These are phyloP conservation scores for Ips nitidus DNA, from an alignment of 1,140 invertebrate species.

Conservation along the genomic window DNA sequence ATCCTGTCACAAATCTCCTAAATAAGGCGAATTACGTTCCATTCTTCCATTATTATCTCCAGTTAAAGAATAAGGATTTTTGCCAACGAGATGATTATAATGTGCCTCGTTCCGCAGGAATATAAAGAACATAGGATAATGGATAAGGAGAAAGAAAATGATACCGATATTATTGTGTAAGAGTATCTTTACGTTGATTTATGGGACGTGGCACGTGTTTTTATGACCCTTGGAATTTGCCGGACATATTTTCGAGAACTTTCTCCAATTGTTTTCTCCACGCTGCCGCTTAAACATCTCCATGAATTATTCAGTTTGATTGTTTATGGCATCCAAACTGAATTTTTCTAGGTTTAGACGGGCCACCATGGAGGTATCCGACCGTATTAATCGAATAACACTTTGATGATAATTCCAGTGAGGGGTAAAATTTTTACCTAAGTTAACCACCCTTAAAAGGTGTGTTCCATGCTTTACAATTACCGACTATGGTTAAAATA, in stretches of 20 bases:
- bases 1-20: no score
- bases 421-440: no score
- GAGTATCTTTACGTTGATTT: slow-evolving; percentile 30
- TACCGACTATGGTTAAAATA: no score
- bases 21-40: neutral
- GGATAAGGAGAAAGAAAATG: slow-evolving; percentile 28
- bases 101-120: slow-evolving; percentile 15
- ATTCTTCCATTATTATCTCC: neutral
- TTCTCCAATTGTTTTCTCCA: neutral
- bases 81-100: slow-evolving; percentile 24
- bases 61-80: slow-evolving; percentile 20
- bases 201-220: slow-evolving; percentile 24
- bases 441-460: no score
- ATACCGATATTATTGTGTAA: slow-evolving; percentile 31
- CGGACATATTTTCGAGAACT: slow-evolving; percentile 13
- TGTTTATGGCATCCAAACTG: no score
- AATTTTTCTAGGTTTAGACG: no score
- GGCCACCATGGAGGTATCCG: no score
- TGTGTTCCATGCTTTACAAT: no score
- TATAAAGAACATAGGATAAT: slow-evolving; percentile 30
- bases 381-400: no score
- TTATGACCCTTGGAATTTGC: slow-evolving; percentile 18
- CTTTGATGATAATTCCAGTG: no score
- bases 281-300: no score
- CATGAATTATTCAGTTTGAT: no score